Base-by-base conservation (phyloP, 2,888 invertebrate species). In the Pegoplata infirma region DNA sequence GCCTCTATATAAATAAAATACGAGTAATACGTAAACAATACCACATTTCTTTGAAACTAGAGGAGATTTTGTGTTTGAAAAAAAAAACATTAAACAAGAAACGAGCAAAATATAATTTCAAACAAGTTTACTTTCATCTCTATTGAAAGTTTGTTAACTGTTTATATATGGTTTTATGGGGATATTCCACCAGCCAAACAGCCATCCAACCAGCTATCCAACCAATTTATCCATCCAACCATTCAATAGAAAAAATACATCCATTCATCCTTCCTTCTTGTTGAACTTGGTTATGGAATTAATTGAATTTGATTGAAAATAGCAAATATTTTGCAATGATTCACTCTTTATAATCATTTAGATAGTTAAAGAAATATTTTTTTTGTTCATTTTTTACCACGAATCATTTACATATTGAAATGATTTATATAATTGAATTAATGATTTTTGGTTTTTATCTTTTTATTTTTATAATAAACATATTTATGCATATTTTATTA, bases 51-150 rank as follows among this genome's bases (percentile, higher is more conserved):
- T 16, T 61, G 49, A 75, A 75, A 75, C 68, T 63, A 49, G 75
- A 75, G 75, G 68, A 75, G 68, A 75, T 68, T 68, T 68, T 49
- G 28, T 66, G 2, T 68, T 25, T 40, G 61, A 75, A 5, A 17
- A 44, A 28, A 17, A 12, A 58, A 58, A 10, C 1, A 74, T 58
- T 40, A 49, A 64, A 64, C 72, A 58, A 73, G 49, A 47, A 66
- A 51, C 16, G 58, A n/a, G n/a, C n/a, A n/a, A n/a, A n/a, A n/a
- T n/a, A n/a, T n/a, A 5, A 73, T 49, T 59, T 61, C 36, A 68
- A 75, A 75, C 75, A 68, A 68, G 75, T 75, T 75, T 68, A 75
- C 75, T 75, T 75, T 75, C 75, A 75, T 68, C 75, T 68, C 75
- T 56, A 55, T 68, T 68, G 68, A 75, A 75, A 75, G 75, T 75